Percentiles rank a stretch among this genome's conserved stretches.
These are phyloP conservation scores for Sipha flava DNA, from an alignment of 1,140 invertebrate species.

Conservation along the genomic window DNA sequence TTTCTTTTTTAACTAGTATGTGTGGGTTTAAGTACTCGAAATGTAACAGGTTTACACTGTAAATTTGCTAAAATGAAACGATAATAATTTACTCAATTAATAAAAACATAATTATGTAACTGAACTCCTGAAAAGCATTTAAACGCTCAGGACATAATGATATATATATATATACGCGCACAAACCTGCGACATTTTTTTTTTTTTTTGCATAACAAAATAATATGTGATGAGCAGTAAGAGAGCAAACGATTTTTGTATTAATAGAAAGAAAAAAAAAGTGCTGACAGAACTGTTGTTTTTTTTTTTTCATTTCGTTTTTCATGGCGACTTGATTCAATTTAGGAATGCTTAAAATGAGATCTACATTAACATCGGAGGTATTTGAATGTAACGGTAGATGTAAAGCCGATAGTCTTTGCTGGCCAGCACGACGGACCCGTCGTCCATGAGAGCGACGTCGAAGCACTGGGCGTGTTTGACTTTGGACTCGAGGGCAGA, in stretches of 20 bases:
- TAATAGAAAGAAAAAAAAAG: conserved; percentile 18
- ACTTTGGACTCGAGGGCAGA: conserved; percentile 97
- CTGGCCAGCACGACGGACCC: conserved; percentile 97
- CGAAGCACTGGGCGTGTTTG: conserved; percentile 99
- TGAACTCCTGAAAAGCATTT: conserved; percentile 1
- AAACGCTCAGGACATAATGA: conserved; percentile 19
- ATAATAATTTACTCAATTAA: conserved; percentile 27
- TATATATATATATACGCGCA: background rate
- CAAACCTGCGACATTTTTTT: background rate
- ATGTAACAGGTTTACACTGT: conserved; percentile 32
- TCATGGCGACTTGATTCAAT: conserved; percentile 8
- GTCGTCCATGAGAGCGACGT: conserved; percentile 97
- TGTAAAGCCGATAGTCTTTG: conserved; percentile 98
- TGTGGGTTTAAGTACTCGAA: conserved; percentile 27
- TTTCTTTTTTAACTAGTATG: conserved; percentile 3
- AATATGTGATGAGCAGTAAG: conserved; percentile 29
- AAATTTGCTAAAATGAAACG: conserved; percentile 29
- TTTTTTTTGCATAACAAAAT: conserved; percentile 11
- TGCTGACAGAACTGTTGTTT: conserved; percentile 11
- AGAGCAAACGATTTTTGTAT: conserved; percentile 9
- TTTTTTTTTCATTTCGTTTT: background rate
- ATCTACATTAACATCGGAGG: conserved; percentile 53
- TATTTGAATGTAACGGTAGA: conserved; percentile 90
- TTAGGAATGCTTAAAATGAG: conserved; percentile 49
- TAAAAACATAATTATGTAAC: conserved; percentile 31